phyloP scores from a whole-genome alignment of 2,888 invertebrate species.

The Tetramorium bicarinatum region DNA sequence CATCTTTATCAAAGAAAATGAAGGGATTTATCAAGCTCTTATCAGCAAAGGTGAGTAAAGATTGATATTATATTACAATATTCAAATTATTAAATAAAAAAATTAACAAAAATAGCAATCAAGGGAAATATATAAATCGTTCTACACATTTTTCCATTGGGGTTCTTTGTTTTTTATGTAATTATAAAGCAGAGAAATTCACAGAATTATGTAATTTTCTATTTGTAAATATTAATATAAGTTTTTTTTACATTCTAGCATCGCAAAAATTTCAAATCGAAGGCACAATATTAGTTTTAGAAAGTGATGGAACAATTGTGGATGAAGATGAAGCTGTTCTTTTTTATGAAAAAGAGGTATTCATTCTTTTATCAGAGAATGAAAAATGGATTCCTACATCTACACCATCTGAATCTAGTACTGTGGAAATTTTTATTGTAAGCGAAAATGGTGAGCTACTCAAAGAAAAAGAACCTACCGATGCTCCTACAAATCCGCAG shows the following conservation, averaged over 20 bases:
- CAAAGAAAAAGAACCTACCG: not conserved
- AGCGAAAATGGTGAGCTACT: not conserved
- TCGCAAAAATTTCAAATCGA: not conserved
- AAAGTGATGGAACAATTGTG: too few species aligned
- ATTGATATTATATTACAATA: too few species aligned
- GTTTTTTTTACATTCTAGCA: not conserved
- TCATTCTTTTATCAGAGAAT: not conserved
- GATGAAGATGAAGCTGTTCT: not conserved
- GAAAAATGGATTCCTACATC: not conserved
- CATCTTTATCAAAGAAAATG: not conserved
- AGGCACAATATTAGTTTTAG: not conserved
- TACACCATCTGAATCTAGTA: not conserved
- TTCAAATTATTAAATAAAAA: not conserved
- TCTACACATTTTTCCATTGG: too few species aligned
- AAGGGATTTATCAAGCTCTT: too few species aligned
- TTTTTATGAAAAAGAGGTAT: not conserved
- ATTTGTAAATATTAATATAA: conserved; percentile 3
- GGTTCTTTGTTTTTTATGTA: too few species aligned
- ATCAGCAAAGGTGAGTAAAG: too few species aligned
- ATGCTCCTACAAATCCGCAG: not conserved
- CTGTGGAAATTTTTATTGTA: not conserved
- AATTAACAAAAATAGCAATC: too few species aligned
- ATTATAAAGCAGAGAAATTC: too few species aligned
- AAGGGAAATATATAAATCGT: too few species aligned
- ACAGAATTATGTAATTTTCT: not conserved